Evolutionary conservation across 2,888 invertebrate genomes (phyloP), one percentile per base, ranked within the genome.

Genomic region (Sarcophaga caerulescens): DNA sequence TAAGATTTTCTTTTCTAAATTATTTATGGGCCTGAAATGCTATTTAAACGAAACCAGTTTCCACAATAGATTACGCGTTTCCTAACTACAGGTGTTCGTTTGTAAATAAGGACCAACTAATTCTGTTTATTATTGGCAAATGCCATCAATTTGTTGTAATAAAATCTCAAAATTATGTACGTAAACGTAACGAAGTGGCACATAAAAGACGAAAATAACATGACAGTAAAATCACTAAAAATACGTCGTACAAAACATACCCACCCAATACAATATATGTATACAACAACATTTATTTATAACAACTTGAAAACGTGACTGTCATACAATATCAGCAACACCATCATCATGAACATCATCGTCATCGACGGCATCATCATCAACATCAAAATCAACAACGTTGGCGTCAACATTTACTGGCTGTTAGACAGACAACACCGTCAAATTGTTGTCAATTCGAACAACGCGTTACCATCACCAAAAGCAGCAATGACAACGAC

Each of bases 261-360:
- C 8, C 10, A 35, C 8, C 35, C 35, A 52, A 52, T 52, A 52
- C 52, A 52, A 52, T 52, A 52, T 52, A 17, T 47, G 11, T 47
- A 14, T 47, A 14, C 17, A 14, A 76, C 59, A 76, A 80, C 69
- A 82, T 65, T 69, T 68, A 77, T 82, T 82, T 79, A 80, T 82
- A 82, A 71, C 47, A 77, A 82, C 76, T 60, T 57, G 8, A 3
- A 73, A 85, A 87, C 87, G 87, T 87, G 85, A 81, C 80, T 85
- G 79, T 82, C 87, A 85, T 85, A 82, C 82, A 17, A 76, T 79
- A 87, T 78, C 66, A 87, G 44, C 65, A 62, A 8, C 65, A 59
- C n/a, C 23, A 12, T 60, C 59, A 66, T 52, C 80, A 44, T 21
- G 45, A 45, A 35, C 1, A 35, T 21, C n/a, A 59, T 68, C 25